Percentiles rank a stretch among this genome's conserved stretches.
phyloP scores from a whole-genome alignment of 2,888 invertebrate species.

The Synergus gifuensis region DNA sequence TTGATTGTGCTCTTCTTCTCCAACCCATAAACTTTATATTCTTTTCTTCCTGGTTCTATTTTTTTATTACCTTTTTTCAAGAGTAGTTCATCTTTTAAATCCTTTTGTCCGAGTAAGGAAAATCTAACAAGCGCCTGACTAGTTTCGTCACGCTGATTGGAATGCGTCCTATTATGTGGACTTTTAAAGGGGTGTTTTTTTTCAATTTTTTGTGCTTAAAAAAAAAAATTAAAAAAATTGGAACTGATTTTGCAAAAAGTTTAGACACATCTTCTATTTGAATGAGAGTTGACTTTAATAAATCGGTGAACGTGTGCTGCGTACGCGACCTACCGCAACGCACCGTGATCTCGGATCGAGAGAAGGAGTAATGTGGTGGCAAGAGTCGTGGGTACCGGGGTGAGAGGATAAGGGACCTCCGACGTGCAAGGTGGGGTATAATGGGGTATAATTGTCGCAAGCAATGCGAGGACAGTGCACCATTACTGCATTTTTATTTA shows the following conservation, averaged over 20 bases:
- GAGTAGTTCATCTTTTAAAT: background rate
- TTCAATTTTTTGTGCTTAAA: too few relatives aligned
- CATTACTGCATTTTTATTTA: constrained; percentile 77
- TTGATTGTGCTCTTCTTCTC: constrained; percentile 4
- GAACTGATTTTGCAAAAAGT: background rate
- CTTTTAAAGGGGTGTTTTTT: too few relatives aligned
- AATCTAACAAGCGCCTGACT: too few relatives aligned
- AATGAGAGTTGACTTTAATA: constrained; percentile 59
- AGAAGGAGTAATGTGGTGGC: constrained; percentile 49
- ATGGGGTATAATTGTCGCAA: constrained; percentile 77
- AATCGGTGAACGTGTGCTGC: constrained; percentile 64
- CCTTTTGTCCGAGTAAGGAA: too few relatives aligned
- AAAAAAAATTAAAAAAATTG: too few relatives aligned
- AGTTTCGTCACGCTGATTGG: too few relatives aligned
- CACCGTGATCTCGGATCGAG: constrained; percentile 56
- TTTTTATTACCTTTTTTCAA: background rate
- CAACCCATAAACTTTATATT: background rate
- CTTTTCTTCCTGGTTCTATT: background rate
- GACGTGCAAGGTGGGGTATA: constrained; percentile 66
- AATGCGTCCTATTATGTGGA: too few relatives aligned
- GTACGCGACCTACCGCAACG: constrained; percentile 75
- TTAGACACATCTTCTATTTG: background rate
- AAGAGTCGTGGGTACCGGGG: constrained; percentile 44
- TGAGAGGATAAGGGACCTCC: constrained; percentile 45
- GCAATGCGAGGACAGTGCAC: constrained; percentile 77